A percentile compares a stretch with the other conserved stretches of the same genome.
phyloP scores from a whole-genome alignment of 64 coral and sea anemone genomes.

The Platygyra sinensis region DNA sequence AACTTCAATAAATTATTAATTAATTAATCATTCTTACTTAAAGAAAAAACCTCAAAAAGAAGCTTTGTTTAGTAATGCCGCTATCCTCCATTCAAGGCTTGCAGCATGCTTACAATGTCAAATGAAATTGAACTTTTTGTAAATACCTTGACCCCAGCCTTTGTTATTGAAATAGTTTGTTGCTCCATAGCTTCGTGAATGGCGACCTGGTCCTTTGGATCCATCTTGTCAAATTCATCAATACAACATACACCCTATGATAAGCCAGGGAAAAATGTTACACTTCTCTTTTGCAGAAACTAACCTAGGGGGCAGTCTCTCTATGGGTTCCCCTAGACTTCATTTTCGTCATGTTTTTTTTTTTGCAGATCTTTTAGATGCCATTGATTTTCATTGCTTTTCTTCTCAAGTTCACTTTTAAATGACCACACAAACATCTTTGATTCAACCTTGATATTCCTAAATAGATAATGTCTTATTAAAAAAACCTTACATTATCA shows the following conservation, averaged over 20 bases:
- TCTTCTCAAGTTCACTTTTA: no score
- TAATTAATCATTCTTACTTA: no score
- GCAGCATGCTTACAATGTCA: neutral
- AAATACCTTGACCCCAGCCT: slow-evolving; percentile 94
- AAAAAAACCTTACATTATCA: slow-evolving; percentile 82
- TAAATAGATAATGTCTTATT: neutral
- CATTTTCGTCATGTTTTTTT: no score
- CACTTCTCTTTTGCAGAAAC: no score
- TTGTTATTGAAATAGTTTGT: slow-evolving; percentile 97
- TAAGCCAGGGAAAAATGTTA: neutral
- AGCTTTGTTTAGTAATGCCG: no score
- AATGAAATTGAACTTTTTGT: neutral
- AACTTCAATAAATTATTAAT: no score
- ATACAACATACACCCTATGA: slow-evolving; percentile 95
- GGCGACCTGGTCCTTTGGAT: slow-evolving; percentile 93
- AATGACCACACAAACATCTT: no score
- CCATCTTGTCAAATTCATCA: slow-evolving; percentile 99
- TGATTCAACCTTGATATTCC: neutral
- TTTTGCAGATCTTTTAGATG: no score
- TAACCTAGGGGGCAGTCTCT: no score
- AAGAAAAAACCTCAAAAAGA: no score
- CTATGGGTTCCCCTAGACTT: no score
- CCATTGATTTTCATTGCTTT: no score
- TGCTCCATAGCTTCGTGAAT: slow-evolving; percentile 99
- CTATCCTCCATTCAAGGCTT: neutral